These are phyloP conservation scores for Macrocentrus cingulum DNA, from an alignment of 1,140 invertebrate genomes.

Conservation along the genomic window DNA sequence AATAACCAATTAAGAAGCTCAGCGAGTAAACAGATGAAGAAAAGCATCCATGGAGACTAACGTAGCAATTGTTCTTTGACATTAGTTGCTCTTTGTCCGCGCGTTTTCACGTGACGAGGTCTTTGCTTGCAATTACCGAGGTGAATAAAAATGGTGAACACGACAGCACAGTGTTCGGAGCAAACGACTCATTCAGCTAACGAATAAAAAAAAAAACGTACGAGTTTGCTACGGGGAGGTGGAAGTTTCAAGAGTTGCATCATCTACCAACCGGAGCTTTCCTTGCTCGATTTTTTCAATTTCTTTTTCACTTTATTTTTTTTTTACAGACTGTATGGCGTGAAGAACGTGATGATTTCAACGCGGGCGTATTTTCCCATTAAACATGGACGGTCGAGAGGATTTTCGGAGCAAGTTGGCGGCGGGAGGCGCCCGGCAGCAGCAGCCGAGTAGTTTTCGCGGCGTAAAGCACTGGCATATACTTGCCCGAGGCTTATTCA, in stretches of 20 bases:
- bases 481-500: slow-evolving; percentile 57
- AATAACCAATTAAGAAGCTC: too few species aligned
- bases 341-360: neutral
- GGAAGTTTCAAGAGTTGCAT: neutral
- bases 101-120: neutral
- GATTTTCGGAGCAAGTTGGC: slow-evolving; percentile 36
- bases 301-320: neutral
- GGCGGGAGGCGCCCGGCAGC: too few species aligned
- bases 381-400: slow-evolving; percentile 48
- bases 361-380: slow-evolving; percentile 35
- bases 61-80: neutral
- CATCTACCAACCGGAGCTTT: neutral
- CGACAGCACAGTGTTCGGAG: neutral
- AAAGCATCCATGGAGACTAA: too few species aligned
- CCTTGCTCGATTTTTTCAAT: neutral
- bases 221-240: neutral
- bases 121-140: slow-evolving; percentile 17
- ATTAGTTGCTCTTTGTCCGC: neutral
- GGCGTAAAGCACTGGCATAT: slow-evolving; percentile 52
- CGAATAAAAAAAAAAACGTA: neutral
- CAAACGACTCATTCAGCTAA: slow-evolving; percentile 12
- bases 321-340: neutral
- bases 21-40: too few species aligned
- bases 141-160: slow-evolving; percentile 20
- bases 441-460: slow-evolving; percentile 46